Conservation (phyloP, 2,113 vertebrate species). For the Anarhynchus alexandrinus region DNA sequence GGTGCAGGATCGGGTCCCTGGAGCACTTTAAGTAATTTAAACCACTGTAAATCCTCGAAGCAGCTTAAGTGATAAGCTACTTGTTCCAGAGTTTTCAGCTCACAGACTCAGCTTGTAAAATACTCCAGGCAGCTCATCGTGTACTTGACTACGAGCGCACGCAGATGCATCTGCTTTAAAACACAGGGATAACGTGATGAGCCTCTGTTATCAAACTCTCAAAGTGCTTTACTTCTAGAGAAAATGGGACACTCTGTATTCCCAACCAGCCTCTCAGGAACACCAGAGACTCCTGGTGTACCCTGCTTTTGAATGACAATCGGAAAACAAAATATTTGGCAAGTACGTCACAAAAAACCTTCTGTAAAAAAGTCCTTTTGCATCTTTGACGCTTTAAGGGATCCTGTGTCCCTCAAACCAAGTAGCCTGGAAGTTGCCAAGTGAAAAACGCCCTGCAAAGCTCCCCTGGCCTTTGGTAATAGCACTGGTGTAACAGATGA, state of each 20-base stretch:
- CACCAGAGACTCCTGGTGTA: background rate
- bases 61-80: conserved; percentile 59
- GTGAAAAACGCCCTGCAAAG: background rate
- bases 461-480: background rate
- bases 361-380: background rate
- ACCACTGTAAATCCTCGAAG: conserved; percentile 51
- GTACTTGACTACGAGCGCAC: background rate
- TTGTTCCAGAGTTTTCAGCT: conserved; percentile 53
- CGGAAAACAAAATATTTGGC: background rate
- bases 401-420: background rate
- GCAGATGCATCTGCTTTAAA: background rate
- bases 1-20: conserved; percentile 14
- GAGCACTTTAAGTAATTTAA: conserved; percentile 58
- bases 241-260: background rate
- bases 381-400: background rate
- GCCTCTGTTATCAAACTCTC: background rate
- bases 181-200: background rate
- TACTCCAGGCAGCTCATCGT: background rate
- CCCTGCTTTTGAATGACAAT: background rate
- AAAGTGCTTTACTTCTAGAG: background rate
- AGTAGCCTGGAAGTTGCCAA: background rate
- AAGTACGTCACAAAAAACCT: background rate
- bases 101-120: background rate
- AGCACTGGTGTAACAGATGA: background rate
- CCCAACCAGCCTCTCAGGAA: background rate